Conservation (phyloP, 2,888 invertebrate species). For the Hesperia comma region DNA sequence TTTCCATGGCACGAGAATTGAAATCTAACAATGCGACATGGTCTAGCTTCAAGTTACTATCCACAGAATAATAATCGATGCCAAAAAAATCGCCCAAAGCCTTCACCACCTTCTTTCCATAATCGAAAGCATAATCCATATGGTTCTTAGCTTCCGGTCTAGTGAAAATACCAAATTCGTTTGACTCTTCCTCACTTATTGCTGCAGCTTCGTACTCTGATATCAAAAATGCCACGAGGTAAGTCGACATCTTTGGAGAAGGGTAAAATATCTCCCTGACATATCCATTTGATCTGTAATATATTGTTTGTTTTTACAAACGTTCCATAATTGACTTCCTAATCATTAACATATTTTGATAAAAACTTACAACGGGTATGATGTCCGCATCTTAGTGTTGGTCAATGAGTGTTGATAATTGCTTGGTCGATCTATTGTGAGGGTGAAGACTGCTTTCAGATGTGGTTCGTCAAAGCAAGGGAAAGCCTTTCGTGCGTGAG, state of each 20-base stretch:
- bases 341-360: background rate
- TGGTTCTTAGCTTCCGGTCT: conserved; percentile 87
- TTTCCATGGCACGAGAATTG: conserved; percentile 94
- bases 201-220: conserved; percentile 86
- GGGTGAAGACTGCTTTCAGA: conserved; percentile 76
- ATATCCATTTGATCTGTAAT: conserved; percentile 75
- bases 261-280: conserved; percentile 84
- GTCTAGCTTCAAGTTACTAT: conserved; percentile 89
- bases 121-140: conserved; percentile 86
- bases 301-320: no score
- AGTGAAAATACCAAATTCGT: conserved; percentile 86
- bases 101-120: conserved; percentile 80
- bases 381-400: conserved; percentile 62
- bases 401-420: conserved; percentile 50
- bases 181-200: conserved; percentile 51
- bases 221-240: conserved; percentile 92
- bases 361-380: conserved; percentile 57
- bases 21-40: conserved; percentile 94
- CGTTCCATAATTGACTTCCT: no score
- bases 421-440: conserved; percentile 70
- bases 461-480: conserved; percentile 89
- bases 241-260: conserved; percentile 90
- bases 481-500: conserved; percentile 88
- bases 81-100: conserved; percentile 84
- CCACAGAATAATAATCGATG: conserved; percentile 75